Base-by-base conservation (phyloP, 2,113 vertebrate species). In the Caranx melampygus region DNA sequence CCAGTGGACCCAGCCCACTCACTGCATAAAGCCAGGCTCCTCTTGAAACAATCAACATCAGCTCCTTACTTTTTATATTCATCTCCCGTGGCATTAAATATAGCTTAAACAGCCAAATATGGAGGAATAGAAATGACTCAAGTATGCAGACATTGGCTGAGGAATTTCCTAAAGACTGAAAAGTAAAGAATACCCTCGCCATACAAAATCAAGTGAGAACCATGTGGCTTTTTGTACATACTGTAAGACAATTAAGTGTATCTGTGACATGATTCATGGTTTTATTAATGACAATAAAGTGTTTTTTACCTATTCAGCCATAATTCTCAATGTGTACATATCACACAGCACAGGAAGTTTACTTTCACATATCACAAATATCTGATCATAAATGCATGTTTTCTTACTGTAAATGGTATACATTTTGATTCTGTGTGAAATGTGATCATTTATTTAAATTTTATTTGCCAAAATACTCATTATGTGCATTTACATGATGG, bases 1-100 rank as follows among this genome's bases (percentile, higher is more conserved):
- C 77, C 71, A 87, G 78, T 9, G 87, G 87, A 90, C 84, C 83
- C 26, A 35, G 20, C 20, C 31, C 61, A 11, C 80, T 88, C 42
- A 88, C 58, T 12, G 60, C 86, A 64, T 94, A 79, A 92, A 78
- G 62, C 83, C 15, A 4, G 69, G 60, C 81, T 78, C 20, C 65
- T 11, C 7, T 6, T 79, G 21, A 77, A 75, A 62, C 10, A 3
- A 58, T 51, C 69, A n/a, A 26, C 66, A 79, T 74, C 75, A 76
- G 58, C 87, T 67, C 60, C 40, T 79, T 75, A 42, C 78, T 54
- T 67, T 78, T 62, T 16, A 66, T 67, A 62, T 33, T 72, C 52
- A 65, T 67, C 60, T 79, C 83, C 44, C 40, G 31, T 72, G 61
- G 69, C 69, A 63, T 52, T 83, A 52, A 45, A 68, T 67, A 44